Conservation (phyloP, 2,113 vertebrate species). For the Semnornis frantzii region DNA sequence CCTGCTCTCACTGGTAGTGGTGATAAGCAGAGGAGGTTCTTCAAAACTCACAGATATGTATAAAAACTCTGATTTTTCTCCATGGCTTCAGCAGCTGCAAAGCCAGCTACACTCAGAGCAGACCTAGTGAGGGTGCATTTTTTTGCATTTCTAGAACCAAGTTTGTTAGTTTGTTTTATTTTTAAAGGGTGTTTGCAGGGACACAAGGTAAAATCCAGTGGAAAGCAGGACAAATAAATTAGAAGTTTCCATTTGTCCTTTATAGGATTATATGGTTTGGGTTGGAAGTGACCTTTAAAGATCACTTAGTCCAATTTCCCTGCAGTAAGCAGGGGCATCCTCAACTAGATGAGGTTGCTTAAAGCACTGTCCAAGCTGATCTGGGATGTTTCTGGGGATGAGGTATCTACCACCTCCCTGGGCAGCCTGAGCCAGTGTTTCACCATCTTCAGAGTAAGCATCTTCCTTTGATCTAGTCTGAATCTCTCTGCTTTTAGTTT, state of each 20-base stretch:
- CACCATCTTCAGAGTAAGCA: too few relatives aligned
- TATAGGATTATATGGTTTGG: too few relatives aligned
- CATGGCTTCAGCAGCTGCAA: slow-evolving; percentile 3
- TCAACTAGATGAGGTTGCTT: too few relatives aligned
- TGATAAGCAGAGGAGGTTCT: neutral
- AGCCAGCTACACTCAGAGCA: neutral
- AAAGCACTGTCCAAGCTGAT: too few relatives aligned
- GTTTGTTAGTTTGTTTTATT: neutral
- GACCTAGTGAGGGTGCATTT: neutral
- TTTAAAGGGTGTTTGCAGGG: neutral
- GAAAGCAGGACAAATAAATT: neutral
- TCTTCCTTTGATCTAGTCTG: too few relatives aligned
- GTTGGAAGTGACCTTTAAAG: too few relatives aligned
- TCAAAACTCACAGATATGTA: neutral
- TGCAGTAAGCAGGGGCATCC: too few relatives aligned
- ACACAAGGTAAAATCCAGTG: neutral
- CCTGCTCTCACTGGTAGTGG: neutral
- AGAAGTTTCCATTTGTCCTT: neutral
- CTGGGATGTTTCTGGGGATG: too few relatives aligned
- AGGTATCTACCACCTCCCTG: too few relatives aligned
- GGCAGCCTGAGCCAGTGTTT: too few relatives aligned
- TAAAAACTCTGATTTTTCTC: neutral
- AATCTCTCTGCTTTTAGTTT: too few relatives aligned
- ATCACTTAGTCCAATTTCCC: too few relatives aligned
- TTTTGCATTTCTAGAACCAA: neutral